These are phyloP conservation scores for Coptotermes formosanus DNA, from an alignment of 1,140 invertebrate species.

Conservation along the genomic window DNA sequence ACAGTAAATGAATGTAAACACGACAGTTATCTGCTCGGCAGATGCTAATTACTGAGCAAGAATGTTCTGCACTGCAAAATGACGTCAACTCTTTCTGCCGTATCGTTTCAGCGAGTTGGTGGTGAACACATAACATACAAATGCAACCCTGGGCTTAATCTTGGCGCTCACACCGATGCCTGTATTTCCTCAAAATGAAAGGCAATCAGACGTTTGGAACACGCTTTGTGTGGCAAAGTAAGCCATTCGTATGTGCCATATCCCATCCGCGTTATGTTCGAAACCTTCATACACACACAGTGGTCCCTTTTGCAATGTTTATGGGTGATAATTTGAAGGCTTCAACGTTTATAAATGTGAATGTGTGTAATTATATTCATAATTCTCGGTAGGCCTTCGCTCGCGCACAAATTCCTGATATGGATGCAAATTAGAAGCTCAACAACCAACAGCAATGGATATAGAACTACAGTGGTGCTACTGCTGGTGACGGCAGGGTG, in stretches of 20 bases:
- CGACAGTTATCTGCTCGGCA: no score
- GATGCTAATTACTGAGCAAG: no score
- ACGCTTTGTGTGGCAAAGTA: background rate
- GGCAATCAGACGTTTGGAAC: background rate
- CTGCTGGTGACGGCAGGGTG: background rate
- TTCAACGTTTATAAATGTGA: slow-evolving; percentile 29
- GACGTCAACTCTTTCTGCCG: no score
- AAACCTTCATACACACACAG: background rate
- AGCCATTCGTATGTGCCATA: background rate
- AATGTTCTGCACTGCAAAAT: no score
- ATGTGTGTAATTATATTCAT: slow-evolving; percentile 30
- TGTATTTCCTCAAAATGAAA: no score
- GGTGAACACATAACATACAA: no score
- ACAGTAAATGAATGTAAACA: no score
- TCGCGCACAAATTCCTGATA: slow-evolving; percentile 22
- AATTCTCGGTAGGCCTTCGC: slow-evolving; percentile 22
- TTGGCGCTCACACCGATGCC: no score
- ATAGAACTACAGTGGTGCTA: background rate
- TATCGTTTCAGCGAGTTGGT: no score
- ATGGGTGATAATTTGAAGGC: slow-evolving; percentile 29
- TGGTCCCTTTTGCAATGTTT: slow-evolving; percentile 21
- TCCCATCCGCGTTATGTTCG: background rate
- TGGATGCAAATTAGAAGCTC: slow-evolving; percentile 28
- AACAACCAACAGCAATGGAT: slow-evolving; percentile 8
- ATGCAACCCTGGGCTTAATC: no score